A percentile compares a stretch with the other conserved stretches of the same genome.
These are phyloP conservation scores for Scomberomorus guttatus DNA, from an alignment of 2,797 vertebrate genomes.

Conservation along the genomic window DNA sequence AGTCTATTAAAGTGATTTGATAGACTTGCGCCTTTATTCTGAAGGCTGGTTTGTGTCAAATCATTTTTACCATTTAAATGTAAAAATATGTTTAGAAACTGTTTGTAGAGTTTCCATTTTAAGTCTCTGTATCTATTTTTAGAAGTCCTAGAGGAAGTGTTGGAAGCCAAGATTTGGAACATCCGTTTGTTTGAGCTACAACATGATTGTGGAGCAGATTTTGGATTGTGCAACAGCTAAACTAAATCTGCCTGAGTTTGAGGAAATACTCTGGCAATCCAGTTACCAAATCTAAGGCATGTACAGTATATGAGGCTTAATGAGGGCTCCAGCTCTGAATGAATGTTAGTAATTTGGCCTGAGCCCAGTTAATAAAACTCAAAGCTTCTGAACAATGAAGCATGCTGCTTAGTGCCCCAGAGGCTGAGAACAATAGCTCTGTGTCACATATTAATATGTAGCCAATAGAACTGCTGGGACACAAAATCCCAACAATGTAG, in stretches of 20 bases:
- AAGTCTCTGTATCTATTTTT: slow-evolving; percentile 46
- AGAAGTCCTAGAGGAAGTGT: slow-evolving; percentile 59
- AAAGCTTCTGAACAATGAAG: slow-evolving; percentile 12
- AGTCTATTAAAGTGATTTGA: background rate
- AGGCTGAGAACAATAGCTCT: slow-evolving; percentile 19
- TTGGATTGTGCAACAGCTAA: background rate
- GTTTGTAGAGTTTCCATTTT: slow-evolving; percentile 20
- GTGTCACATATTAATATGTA: slow-evolving; percentile 26
- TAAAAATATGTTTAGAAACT: background rate
- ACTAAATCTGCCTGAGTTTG: background rate
- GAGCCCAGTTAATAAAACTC: slow-evolving; percentile 19
- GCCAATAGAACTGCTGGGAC: slow-evolving; percentile 22
- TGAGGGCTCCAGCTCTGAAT: background rate
- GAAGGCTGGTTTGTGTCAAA: background rate
- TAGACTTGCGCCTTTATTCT: background rate
- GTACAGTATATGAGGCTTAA: background rate
- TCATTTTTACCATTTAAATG: slow-evolving; percentile 2
- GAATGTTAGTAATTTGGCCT: slow-evolving; percentile 10
- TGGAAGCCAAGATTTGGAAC: slow-evolving; percentile 42
- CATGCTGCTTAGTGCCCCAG: background rate
- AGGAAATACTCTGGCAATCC: background rate
- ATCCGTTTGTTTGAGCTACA: slow-evolving; percentile 38
- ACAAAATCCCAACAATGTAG: slow-evolving; percentile 6
- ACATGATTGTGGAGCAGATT: background rate
- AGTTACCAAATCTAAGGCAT: background rate